Conservation (phyloP, 2,797 vertebrate species). For the Esox masquinongy region DNA sequence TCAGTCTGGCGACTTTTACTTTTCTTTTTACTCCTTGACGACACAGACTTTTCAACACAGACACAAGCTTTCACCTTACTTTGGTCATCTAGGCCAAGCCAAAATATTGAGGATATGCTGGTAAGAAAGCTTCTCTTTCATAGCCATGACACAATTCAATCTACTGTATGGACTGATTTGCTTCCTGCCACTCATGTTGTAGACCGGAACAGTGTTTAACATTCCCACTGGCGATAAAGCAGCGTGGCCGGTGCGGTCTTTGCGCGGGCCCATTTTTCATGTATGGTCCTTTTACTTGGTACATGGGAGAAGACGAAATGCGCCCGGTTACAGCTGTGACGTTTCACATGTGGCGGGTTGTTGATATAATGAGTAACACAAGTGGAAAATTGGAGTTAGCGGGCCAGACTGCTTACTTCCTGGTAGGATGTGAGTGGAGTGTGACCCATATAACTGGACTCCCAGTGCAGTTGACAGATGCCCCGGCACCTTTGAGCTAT, state of each 20-base stretch:
- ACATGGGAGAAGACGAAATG: conserved; percentile 42
- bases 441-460: conserved; percentile 52
- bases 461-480: background rate
- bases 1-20: too few relatives aligned
- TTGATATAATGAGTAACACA: conserved; percentile 76
- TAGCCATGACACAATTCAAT: background rate
- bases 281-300: conserved; percentile 60
- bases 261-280: conserved; percentile 62
- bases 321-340: conserved; percentile 70
- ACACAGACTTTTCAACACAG: too few relatives aligned
- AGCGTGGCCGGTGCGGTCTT: conserved; percentile 41
- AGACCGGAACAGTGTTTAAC: background rate
- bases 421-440: conserved; percentile 65
- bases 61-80: background rate
- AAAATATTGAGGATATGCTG: background rate
- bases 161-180: background rate
- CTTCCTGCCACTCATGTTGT: background rate
- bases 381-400: conserved; percentile 73
- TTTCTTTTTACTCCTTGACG: background rate
- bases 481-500: background rate
- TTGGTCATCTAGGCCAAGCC: background rate
- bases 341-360: conserved; percentile 70
- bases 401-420: conserved; percentile 71
- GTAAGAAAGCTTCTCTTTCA: background rate
- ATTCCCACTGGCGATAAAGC: background rate